phyloP scores from a whole-genome alignment of 1,140 invertebrate genomes.

The Gonatopus flavifemur region DNA sequence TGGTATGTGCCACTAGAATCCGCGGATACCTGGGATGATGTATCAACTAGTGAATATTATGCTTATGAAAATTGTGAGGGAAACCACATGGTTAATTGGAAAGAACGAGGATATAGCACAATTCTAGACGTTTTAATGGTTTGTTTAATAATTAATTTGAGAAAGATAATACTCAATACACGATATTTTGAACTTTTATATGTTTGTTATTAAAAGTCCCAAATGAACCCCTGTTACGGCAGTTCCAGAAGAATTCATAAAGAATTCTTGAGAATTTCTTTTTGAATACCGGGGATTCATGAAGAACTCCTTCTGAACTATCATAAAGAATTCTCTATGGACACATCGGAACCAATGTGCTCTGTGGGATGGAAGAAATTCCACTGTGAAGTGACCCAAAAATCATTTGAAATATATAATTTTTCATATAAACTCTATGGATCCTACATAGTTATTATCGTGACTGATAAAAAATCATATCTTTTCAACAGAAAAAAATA shows the following conservation, averaged over 20 bases:
- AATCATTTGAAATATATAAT: no score
- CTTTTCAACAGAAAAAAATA: conserved; percentile 38
- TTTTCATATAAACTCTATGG: neutral
- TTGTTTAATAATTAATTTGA: conserved; percentile 10
- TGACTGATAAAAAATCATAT: no score
- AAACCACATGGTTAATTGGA: conserved; percentile 63
- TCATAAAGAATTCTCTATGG: no score
- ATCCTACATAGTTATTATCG: neutral
- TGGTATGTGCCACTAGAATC: conserved; percentile 58
- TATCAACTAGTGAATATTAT: conserved; percentile 53
- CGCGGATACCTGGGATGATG: conserved; percentile 60
- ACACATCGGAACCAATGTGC: no score
- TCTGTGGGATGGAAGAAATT: no score
- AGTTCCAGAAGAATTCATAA: no score
- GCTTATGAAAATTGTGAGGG: conserved; percentile 63
- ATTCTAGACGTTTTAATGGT: conserved; percentile 64
- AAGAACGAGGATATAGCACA: conserved; percentile 60
- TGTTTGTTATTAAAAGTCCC: neutral
- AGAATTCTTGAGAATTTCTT: no score
- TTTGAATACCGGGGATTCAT: no score
- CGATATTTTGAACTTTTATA: neutral
- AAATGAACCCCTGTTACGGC: no score
- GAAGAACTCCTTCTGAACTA: no score
- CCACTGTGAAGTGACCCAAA: no score
- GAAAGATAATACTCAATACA: neutral